Evolutionary conservation across 2,797 vertebrate genomes (phyloP), one percentile per base, ranked within the genome.

Genomic region (Cichlasoma orientale): DNA sequence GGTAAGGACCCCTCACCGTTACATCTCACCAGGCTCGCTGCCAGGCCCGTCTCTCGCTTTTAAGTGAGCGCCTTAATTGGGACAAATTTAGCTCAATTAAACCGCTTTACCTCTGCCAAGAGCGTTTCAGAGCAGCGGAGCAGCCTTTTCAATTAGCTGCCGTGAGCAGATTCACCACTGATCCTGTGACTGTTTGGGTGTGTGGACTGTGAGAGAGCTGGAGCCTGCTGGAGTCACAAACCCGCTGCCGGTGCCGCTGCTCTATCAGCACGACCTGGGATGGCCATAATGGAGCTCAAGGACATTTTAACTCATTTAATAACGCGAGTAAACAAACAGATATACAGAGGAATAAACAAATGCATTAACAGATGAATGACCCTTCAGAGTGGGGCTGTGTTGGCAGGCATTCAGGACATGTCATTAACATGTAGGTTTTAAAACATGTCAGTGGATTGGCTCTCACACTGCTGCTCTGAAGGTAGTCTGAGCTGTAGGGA

Each of bases 71-170:
- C 88, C 90, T 94, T 92, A 94, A 95, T 94, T 92, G 92, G 93
- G 89, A 92, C 90, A 91, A 92, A 95, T 95, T 95, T 94, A 92
- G 90, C 88, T 90, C 93, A 93, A 93, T 95, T 93, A 94, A 93
- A 91, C 79, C 86, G 90, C 86, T 93, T 92, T 92, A 90, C 78
- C 79, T 94, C 85, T 57, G 86, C 84, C 56, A 78, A 78, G 89
- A 93, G 91, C 79, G 85, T 90, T 93, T 90, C 87, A 88, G 85
- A 84, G 86, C 61, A 2, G 88, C 88, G 61, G 72, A 80, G 74
- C 81, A 56, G 79, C 80, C 79, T 86, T 91, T 89, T 93, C 92
- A 94, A 93, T 93, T 92, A 94, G 87, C 69, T 5, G 1, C 79
- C 11, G 23, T 1, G 54, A 78, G 75, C 71, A 68, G 13, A 52